Evolutionary conservation across 2,888 invertebrate species (phyloP).

Genomic region (Brenthis ino): DNA sequence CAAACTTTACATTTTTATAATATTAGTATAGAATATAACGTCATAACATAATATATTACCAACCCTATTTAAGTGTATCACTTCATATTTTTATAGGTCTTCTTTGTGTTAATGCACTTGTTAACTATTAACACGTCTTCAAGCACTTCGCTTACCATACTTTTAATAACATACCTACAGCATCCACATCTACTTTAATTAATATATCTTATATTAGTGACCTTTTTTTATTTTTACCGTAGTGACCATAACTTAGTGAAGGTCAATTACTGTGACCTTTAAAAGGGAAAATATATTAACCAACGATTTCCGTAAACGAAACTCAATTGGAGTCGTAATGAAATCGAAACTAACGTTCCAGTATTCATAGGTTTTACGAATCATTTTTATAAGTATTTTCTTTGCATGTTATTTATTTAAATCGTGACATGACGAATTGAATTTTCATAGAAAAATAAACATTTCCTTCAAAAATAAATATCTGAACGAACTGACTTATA

Average conservation of each 20-base stretch:
- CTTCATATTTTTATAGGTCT: conserved; percentile 13
- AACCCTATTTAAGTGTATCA: too few relatives aligned
- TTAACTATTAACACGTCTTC: conserved; percentile 13
- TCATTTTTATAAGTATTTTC: background rate
- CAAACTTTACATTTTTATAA: too few relatives aligned
- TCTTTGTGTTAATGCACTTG: conserved; percentile 12
- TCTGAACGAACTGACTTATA: too few relatives aligned
- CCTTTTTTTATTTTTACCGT: background rate
- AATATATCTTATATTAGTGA: background rate
- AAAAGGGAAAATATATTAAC: conserved; percentile 28
- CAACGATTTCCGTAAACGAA: conserved; percentile 35
- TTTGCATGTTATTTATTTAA: background rate
- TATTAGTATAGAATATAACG: too few relatives aligned
- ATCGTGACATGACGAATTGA: background rate
- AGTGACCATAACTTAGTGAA: conserved; percentile 2
- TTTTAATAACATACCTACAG: too few relatives aligned
- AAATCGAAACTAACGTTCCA: conserved; percentile 23
- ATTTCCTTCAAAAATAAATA: too few relatives aligned
- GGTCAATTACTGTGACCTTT: conserved; percentile 21
- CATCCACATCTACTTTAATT: background rate
- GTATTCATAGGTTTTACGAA: conserved; percentile 2
- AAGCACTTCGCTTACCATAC: background rate
- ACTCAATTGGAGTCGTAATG: conserved; percentile 29
- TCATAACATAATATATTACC: too few relatives aligned
- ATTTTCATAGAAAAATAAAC: too few relatives aligned